A percentile compares a stretch with the other conserved stretches of the same genome.
Evolutionary conservation across 2,113 vertebrate genomes (phyloP).

Genomic region (Malurus elegans): DNA sequence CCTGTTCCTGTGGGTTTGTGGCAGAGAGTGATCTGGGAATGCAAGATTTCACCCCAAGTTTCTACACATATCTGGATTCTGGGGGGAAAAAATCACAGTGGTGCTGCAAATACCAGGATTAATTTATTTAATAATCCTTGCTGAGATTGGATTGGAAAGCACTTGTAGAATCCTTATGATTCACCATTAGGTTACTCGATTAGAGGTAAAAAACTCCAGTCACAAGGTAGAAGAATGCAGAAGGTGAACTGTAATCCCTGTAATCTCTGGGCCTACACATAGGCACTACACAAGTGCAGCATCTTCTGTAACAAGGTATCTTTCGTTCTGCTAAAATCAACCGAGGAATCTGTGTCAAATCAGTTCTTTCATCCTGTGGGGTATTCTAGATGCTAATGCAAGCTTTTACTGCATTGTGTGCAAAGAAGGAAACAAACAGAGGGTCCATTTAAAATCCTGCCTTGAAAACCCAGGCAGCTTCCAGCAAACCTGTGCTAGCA

Average conservation of each 20-base stretch:
- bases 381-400: not conserved
- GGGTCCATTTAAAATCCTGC: not conserved
- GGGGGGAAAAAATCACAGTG: no score
- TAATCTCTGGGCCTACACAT: not conserved
- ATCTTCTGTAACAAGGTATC: not conserved
- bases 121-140: not conserved
- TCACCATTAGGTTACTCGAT: not conserved
- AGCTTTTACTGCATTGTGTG: not conserved
- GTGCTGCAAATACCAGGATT: not conserved
- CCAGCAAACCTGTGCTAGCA: conserved; percentile 3
- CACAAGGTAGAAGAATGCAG: not conserved
- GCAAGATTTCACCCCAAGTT: not conserved
- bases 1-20: not conserved
- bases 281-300: not conserved
- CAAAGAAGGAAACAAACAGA: not conserved
- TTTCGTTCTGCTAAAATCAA: not conserved
- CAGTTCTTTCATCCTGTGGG: not conserved
- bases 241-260: not conserved
- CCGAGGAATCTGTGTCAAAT: not conserved
- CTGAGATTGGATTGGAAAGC: not conserved
- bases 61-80: not conserved
- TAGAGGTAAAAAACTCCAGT: not conserved
- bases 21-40: not conserved
- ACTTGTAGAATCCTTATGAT: not conserved
- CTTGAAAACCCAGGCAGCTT: not conserved